phyloP scores from a whole-genome alignment of 2,888 invertebrate genomes.

The Fabriciana adippe region DNA sequence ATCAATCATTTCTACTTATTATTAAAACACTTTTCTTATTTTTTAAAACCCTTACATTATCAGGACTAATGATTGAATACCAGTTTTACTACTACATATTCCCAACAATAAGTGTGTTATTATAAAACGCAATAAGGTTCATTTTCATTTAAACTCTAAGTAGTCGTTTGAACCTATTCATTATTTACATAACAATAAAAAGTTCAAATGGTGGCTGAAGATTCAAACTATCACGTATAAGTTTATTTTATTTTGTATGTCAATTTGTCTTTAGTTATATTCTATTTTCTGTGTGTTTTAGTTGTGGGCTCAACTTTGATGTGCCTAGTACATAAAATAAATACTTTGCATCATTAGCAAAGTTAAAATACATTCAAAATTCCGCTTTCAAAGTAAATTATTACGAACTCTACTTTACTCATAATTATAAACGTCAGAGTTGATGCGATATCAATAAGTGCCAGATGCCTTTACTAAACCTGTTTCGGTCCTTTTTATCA shows the following conservation, averaged over 20 bases:
- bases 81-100: not conserved
- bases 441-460: slow-evolving; percentile 74
- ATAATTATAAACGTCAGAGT: slow-evolving; percentile 64
- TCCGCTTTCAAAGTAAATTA: slow-evolving; percentile 19
- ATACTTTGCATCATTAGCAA: not conserved
- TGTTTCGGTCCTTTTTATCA: slow-evolving; percentile 70
- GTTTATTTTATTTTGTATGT: slow-evolving; percentile 14
- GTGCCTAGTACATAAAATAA: not conserved
- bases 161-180: slow-evolving; percentile 19
- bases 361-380: slow-evolving; percentile 1
- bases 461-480: slow-evolving; percentile 76
- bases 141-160: not conserved
- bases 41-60: slow-evolving; percentile 13
- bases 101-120: not conserved
- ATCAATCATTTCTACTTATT: slow-evolving; percentile 64
- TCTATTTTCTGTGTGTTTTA: not conserved
- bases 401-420: slow-evolving; percentile 41
- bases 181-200: slow-evolving; percentile 28
- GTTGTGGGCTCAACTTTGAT: not conserved
- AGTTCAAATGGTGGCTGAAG: slow-evolving; percentile 16
- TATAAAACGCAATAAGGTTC: slow-evolving; percentile 3
- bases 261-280: slow-evolving; percentile 17
- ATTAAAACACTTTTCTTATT: slow-evolving; percentile 44
- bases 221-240: slow-evolving; percentile 24
- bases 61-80: slow-evolving; percentile 1